A percentile compares a stretch with the other conserved stretches of the same genome.
These are phyloP conservation scores for Acleris cristana DNA, from an alignment of 2,888 invertebrate genomes.

Conservation along the genomic window DNA sequence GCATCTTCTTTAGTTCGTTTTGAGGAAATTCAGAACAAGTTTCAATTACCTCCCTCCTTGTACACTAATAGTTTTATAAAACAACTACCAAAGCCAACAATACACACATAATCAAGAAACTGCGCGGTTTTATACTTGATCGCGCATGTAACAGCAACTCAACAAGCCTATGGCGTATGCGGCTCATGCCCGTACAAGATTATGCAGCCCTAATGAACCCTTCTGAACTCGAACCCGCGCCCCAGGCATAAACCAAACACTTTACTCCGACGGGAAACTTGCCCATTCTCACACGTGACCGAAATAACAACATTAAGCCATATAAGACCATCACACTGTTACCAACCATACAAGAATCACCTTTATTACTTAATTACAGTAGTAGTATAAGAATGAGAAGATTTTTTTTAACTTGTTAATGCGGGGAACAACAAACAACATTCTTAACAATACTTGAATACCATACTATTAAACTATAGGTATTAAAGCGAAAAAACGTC, in stretches of 20 bases:
- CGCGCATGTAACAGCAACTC: neutral
- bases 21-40: no score
- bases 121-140: neutral
- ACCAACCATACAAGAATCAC: neutral
- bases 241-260: conserved; percentile 35
- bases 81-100: no score
- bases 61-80: no score
- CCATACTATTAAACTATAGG: no score
- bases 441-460: no score
- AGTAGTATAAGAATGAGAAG: no score
- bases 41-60: no score
- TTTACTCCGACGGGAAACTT: conserved; percentile 35
- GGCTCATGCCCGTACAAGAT: conserved; percentile 27
- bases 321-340: neutral
- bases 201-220: conserved; percentile 32
- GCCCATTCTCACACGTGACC: conserved; percentile 35
- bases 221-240: conserved; percentile 25
- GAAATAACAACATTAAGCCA: conserved; percentile 22
- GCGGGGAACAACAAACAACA: no score
- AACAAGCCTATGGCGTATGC: conserved; percentile 11
- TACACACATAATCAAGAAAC: neutral
- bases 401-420: no score
- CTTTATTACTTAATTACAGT: neutral
- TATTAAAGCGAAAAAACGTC: no score
- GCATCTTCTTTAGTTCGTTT: no score